A percentile compares a stretch with the other conserved stretches of the same genome.
Evolutionary conservation across 2,797 vertebrate species (phyloP).

Genomic region (Vespertilio murinus): DNA sequence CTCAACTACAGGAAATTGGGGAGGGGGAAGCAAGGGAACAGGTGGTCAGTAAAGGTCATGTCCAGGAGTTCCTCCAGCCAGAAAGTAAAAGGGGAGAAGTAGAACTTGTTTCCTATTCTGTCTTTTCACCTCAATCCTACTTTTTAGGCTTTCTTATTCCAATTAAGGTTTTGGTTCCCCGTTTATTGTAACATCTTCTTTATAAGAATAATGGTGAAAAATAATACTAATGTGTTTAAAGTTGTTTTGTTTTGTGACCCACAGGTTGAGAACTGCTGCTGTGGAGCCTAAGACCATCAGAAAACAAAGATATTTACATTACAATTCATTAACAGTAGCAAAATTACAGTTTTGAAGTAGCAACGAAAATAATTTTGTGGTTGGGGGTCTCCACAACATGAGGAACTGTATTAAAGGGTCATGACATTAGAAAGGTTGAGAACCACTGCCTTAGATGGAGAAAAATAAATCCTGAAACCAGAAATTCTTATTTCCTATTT

Average conservation of each 20-base stretch:
- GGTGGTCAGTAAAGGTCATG: not conserved
- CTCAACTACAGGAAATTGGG: not conserved
- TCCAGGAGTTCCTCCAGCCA: not conserved
- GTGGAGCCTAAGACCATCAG: too few relatives aligned
- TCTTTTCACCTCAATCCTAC: not conserved
- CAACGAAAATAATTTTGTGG: too few relatives aligned
- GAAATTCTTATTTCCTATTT: conserved; percentile 30
- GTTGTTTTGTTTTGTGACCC: too few relatives aligned
- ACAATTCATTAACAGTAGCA: too few relatives aligned
- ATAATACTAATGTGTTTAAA: conserved; percentile 29
- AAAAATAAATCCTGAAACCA: conserved; percentile 57
- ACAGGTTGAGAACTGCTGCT: too few relatives aligned
- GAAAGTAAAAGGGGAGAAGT: not conserved
- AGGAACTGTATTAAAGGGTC: too few relatives aligned
- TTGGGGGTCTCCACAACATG: too few relatives aligned
- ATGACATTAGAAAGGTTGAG: too few relatives aligned
- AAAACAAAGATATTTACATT: too few relatives aligned
- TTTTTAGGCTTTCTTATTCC: not conserved
- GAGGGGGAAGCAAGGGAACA: not conserved
- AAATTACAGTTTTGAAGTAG: too few relatives aligned
- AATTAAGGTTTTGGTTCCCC: not conserved
- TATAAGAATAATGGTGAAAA: not conserved
- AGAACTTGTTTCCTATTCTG: not conserved
- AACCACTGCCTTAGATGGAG: too few relatives aligned
- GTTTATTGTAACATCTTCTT: conserved; percentile 4